phyloP scores from a whole-genome alignment of 2,797 vertebrate genomes.

The Decapterus maruadsi region DNA sequence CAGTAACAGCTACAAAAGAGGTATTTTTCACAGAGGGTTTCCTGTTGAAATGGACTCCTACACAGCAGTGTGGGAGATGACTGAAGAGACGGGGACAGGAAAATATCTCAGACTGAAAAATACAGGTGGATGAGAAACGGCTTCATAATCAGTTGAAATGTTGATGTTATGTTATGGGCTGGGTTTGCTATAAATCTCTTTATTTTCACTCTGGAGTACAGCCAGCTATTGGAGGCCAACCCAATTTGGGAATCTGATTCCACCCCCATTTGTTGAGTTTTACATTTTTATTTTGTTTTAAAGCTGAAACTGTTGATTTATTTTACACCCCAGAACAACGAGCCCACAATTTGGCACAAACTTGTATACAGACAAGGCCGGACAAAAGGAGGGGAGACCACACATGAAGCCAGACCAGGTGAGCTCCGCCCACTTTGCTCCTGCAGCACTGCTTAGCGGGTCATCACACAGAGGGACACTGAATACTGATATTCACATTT shows the following conservation, averaged over 20 bases:
- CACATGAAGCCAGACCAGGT: too few species aligned
- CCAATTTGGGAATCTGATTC: neutral
- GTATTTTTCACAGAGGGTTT: conserved; percentile 11
- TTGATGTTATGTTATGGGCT: neutral
- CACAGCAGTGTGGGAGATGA: neutral
- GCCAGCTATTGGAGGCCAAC: neutral
- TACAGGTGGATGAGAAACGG: neutral
- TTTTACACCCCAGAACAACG: neutral
- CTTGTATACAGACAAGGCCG: too few species aligned
- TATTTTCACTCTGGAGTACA: neutral
- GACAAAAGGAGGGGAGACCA: too few species aligned
- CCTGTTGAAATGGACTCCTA: conserved; percentile 18
- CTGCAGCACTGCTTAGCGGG: too few species aligned
- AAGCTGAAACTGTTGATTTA: neutral
- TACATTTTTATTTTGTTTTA: neutral
- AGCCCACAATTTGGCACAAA: too few species aligned
- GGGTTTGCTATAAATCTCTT: neutral
- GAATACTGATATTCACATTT: neutral
- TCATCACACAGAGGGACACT: too few species aligned
- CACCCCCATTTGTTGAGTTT: neutral
- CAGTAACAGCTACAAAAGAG: conserved; percentile 4
- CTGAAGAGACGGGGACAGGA: neutral
- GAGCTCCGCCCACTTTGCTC: too few species aligned
- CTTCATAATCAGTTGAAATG: neutral
- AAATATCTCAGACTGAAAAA: conserved; percentile 10